Evolutionary conservation across 2,113 vertebrate genomes (phyloP), one percentile per base, ranked within the genome.

Genomic region (Paralichthys olivaceus): DNA sequence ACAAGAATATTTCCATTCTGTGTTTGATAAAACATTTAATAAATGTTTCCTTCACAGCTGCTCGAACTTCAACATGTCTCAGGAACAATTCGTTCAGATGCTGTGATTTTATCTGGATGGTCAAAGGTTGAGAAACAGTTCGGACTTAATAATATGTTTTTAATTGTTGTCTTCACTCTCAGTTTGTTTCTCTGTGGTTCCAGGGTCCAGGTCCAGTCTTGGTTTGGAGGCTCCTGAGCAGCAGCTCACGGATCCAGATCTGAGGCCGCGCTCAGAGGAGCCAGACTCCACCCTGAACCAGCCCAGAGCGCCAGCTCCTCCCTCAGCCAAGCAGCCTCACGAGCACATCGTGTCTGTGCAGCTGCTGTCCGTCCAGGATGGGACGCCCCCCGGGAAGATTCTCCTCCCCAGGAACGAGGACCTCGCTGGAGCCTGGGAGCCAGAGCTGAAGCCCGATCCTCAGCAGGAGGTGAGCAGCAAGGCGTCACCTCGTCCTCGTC

Each of bases 161-260:
- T n/a, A n/a, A n/a, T n/a, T n/a, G n/a, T n/a, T n/a, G n/a, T n/a
- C n/a, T n/a, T n/a, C n/a, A n/a, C n/a, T n/a, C n/a, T n/a, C n/a
- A n/a, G n/a, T 56, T 26, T 56, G 6, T 22, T 7, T 28, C 25
- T 57, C 63, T 51, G 26, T 49, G 45, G 32, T 64, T 83, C 4
- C 81, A 92, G 91, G 82, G 37, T 87, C 70, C 69, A 61, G 75
- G 54, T 70, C 90, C 55, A 15, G 53, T 67, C 68, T 80, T 1
- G 68, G 13, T 23, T 84, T 77, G 0, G 37, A 0, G 1, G 70
- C 70, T 20, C n/a, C 80, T 0, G 83, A 91, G 26, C 82, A 83
- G 53, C 67, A 12, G 34, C 7, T 34, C 7, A 19, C 15, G 7
- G 87, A 90, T 1, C 63, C 65, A 6, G 81, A 87, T 12, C 67